These are phyloP conservation scores for Haplochromis vanheusdeni DNA, from an alignment of 2,113 vertebrate genomes.

Conservation along the genomic window DNA sequence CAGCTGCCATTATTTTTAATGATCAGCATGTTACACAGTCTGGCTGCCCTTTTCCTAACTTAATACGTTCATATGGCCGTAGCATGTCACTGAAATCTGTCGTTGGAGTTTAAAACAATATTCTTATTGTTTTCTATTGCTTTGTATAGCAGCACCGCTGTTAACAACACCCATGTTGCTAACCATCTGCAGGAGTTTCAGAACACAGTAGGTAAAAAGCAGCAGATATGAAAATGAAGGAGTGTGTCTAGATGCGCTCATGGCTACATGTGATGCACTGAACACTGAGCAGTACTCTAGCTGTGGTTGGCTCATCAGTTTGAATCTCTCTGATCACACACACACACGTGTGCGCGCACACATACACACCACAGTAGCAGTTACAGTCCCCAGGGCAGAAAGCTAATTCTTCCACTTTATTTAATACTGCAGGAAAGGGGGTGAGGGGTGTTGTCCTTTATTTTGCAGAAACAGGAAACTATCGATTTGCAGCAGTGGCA, in stretches of 20 bases:
- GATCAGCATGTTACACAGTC: background rate
- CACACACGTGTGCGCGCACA: background rate
- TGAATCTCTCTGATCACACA: background rate
- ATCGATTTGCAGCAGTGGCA: background rate
- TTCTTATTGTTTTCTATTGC: background rate
- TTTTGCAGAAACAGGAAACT: constrained; percentile 1
- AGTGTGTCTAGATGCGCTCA: background rate
- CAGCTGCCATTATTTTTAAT: background rate
- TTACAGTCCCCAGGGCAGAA: background rate
- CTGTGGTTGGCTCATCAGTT: background rate
- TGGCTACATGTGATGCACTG: background rate
- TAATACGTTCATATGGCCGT: background rate
- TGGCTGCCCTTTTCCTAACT: background rate
- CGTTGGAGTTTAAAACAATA: background rate
- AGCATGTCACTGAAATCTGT: background rate
- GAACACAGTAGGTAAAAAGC: background rate
- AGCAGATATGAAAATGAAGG: background rate
- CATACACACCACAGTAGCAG: background rate
- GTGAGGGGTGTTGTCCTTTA: background rate
- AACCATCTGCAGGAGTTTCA: background rate
- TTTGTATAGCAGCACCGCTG: accelerated
- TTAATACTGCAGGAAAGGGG: constrained; percentile 18
- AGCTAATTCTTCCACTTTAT: constrained; percentile 15
- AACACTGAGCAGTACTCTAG: background rate
- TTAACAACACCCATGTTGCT: too few species aligned